Evolutionary conservation across 2,888 invertebrate species (phyloP).

Genomic region (Schizaphis graminum): DNA sequence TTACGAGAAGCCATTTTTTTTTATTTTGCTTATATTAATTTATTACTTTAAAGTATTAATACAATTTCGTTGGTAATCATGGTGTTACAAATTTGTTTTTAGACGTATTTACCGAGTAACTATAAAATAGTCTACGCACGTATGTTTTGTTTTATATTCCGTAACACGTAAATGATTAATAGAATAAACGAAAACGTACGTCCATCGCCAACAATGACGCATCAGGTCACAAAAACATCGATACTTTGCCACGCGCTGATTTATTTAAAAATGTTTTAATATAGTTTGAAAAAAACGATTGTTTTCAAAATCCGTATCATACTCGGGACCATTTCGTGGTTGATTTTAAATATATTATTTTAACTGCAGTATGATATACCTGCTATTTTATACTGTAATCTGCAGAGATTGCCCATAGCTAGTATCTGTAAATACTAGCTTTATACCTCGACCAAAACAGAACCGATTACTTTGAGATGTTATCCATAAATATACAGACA

Average conservation of each 20-base stretch:
- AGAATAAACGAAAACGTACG: not conserved
- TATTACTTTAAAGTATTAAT: not conserved
- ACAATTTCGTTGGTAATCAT: not conserved
- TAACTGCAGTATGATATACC: not conserved
- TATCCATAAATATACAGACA: not conserved
- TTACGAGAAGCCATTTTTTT: not conserved
- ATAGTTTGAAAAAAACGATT: not conserved
- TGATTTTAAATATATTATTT: not conserved
- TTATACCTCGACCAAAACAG: not conserved
- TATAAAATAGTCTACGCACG: not conserved
- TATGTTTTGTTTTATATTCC: not conserved
- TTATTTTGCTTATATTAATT: not conserved
- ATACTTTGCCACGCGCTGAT: not conserved
- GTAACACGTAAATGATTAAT: not conserved
- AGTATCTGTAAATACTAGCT: not conserved
- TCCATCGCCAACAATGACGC: no score
- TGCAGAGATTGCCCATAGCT: not conserved
- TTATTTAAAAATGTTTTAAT: not conserved
- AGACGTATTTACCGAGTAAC: not conserved
- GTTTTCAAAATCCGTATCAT: not conserved
- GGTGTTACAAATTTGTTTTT: not conserved
- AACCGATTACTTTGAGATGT: not conserved
- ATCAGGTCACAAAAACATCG: no score
- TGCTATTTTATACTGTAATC: not conserved
- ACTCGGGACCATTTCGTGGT: not conserved